Evolutionary conservation across 2,888 invertebrate species (phyloP), one percentile per base, ranked within the genome.

Genomic region (Aporophyla lueneburgensis): DNA sequence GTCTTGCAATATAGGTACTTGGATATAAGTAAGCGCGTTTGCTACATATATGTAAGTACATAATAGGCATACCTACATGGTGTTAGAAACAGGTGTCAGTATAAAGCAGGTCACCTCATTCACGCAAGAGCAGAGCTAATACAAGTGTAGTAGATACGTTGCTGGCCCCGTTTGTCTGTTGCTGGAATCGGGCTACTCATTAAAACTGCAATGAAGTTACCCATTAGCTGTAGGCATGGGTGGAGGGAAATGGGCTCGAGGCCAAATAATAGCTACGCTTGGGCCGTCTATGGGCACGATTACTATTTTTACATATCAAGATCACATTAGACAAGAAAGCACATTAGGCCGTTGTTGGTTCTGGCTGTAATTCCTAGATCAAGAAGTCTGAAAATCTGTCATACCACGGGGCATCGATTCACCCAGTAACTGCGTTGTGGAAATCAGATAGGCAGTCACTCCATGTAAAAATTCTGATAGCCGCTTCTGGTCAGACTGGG

Each of bases 31-130:
- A 49, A 51, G 51, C 21, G 16, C 27, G 21, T 21, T 27, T 21
- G 21, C 5, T 33, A 27, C 21, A 51, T 14, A 5, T 51, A 51
- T 14, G 2, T 51, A 33, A 10, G 43, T 21, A 53, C 12, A 40
- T 0, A 33, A 21, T 9, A 66, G 5, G n/a, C 21, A 33, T 51
- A 51, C 66, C 16, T 53, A n/a, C 16, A 16, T 66, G 33, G 16
- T 21, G 9, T 66, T 67, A 62, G 14, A 43, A 10, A 69, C 6
- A 40, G 54, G 58, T 59, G 58, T 68, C 19, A 27, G 56, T 5
- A 3, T n/a, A 58, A 81, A 72, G 65, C 27, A 71, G 81, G 71
- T 81, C 59, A 81, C 71, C 71, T 58, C 59, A 69, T 81, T 69
- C 76, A 61, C 81, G 68, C 51, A 43, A 71, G 14, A 74, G 46